Base-by-base conservation (phyloP, 53 echinoderm and acorn worm genomes). In the Mesocentrotus franciscanus region DNA sequence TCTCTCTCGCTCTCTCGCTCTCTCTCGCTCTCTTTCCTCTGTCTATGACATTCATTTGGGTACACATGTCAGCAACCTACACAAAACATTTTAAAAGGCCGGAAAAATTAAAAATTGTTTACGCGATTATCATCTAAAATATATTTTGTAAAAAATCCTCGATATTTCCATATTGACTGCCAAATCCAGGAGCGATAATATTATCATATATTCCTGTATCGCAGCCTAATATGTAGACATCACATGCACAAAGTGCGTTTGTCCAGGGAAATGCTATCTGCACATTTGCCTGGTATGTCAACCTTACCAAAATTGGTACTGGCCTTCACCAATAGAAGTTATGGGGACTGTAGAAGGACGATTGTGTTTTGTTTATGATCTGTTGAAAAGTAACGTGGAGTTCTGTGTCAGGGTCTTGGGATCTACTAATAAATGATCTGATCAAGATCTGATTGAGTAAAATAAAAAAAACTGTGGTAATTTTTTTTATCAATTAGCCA, bases 361-460 rank as follows among this genome's bases (percentile, higher is more conserved):
- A 2, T 55, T 22, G 42, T 16, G 84, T 84, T 84, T 78, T 84
- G 39, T 84, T 84, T 78, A 78, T 55, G 84, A 42, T 49, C 8
- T 84, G 84, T 42, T 84, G 84, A 84, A 84, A 84, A 42, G 49
- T 49, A 32, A 32, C 4, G 42, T 84, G 84, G 55, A 84, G 84
- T 84, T 84, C 84, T 84, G 7, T 84, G 84, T 84, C 84, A 84
- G 84, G 55, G 84, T 79, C 4, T 74, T 66, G 66, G 27, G 10
- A 78, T 78, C 15, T 13, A 78, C 66, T 16, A 10, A 22, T 22
- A 66, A 66, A n/a, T n/a, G n/a, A n/a, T n/a, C n/a, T n/a, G n/a
- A n/a, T n/a, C n/a, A 49, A 49, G 6, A 24, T 22, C 24, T 68
- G 22, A 24, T 24, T 68, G 68, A 68, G 9, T 24, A 24, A 68